Conservation (phyloP, 2,888 invertebrate genomes). For the Polydrusus cervinus region DNA sequence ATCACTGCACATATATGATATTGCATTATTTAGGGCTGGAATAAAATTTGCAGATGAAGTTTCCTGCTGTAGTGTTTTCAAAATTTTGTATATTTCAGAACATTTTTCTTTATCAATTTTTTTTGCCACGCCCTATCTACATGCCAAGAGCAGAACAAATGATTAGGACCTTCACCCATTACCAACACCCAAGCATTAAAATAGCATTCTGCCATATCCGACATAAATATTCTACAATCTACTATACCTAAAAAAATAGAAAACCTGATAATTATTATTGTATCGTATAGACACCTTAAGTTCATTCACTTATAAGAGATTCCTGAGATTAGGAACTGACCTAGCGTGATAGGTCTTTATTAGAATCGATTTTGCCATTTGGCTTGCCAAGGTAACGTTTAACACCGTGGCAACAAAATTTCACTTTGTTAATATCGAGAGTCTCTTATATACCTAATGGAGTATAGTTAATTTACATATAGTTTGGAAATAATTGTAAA, state of each 20-base stretch:
- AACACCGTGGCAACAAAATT: background rate
- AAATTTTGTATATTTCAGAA: slow-evolving; percentile 41
- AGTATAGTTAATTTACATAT: too few species aligned
- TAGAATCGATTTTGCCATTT: background rate
- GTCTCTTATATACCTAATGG: too few species aligned
- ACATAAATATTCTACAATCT: slow-evolving; percentile 54
- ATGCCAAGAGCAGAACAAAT: slow-evolving; percentile 56
- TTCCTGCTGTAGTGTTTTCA: slow-evolving; percentile 40
- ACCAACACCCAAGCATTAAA: slow-evolving; percentile 56
- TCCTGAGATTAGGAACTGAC: background rate
- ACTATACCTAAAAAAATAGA: slow-evolving; percentile 28
- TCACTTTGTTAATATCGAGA: too few species aligned
- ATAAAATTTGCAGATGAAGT: background rate
- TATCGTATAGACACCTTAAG: background rate
- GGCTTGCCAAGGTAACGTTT: background rate
- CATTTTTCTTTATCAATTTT: slow-evolving; percentile 38
- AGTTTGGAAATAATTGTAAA: too few species aligned
- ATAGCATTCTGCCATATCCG: slow-evolving; percentile 55
- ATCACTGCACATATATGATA: background rate
- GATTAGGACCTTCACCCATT: slow-evolving; percentile 49
- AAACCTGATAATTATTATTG: background rate
- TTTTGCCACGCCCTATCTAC: slow-evolving; percentile 48
- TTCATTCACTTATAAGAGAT: background rate
- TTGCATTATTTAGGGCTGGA: background rate
- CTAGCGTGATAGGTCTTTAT: too few species aligned